Evolutionary conservation across 2,888 invertebrate genomes (phyloP).

Genomic region (Chymomyza procnemis): DNA sequence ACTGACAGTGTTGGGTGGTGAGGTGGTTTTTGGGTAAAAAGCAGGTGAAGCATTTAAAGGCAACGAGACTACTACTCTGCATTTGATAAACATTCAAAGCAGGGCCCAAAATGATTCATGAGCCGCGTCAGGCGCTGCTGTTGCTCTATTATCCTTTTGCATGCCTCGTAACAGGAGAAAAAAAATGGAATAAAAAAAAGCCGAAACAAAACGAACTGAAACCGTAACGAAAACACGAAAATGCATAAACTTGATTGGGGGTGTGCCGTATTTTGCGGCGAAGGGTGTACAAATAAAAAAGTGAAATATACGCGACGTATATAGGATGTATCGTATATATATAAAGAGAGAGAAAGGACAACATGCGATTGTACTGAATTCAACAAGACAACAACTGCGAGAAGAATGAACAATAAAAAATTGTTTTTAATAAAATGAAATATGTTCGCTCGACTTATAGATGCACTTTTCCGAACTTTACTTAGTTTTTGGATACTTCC

Average conservation of each 20-base stretch:
- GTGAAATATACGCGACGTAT: conserved; percentile 51
- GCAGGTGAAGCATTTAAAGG: neutral
- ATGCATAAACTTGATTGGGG: neutral
- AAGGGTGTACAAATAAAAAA: conserved; percentile 40
- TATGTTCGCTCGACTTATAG: too few species aligned
- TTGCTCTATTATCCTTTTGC: conserved; percentile 53
- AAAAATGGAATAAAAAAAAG: neutral
- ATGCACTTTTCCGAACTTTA: too few species aligned
- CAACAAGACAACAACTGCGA: conserved; percentile 11
- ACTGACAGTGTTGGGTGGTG: neutral
- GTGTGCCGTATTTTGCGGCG: neutral
- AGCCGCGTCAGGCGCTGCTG: conserved; percentile 15
- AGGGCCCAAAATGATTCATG: conserved; percentile 56
- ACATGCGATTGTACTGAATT: conserved; percentile 41
- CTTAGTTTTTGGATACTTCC: too few species aligned
- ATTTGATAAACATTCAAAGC: conserved; percentile 58
- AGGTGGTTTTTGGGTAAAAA: too few species aligned
- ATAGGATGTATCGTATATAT: conserved; percentile 12
- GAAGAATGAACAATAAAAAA: conserved; percentile 5
- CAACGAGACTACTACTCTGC: conserved; percentile 45
- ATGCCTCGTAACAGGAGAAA: conserved; percentile 10
- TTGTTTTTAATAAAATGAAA: too few species aligned
- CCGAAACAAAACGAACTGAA: too few species aligned
- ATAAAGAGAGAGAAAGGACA: conserved; percentile 51
- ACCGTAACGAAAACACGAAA: neutral